A percentile compares a stretch with the other conserved stretches of the same genome.
Conservation (phyloP, 1,140 invertebrate genomes). For the Radopholus similis region DNA sequence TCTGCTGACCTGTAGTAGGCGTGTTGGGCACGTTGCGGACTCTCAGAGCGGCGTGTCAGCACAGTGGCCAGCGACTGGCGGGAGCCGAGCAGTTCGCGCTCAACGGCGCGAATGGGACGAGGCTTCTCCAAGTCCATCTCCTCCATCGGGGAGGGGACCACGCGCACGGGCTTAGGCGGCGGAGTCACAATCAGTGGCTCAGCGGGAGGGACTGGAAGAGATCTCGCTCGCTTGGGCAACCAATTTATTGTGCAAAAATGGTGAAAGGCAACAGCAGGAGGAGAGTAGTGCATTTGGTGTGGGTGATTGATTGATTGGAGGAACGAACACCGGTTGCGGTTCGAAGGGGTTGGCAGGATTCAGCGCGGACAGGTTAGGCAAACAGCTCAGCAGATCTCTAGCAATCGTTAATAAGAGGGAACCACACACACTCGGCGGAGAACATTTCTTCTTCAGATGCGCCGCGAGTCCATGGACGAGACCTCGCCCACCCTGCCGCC, state of each 20-base stretch:
- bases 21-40: conserved; percentile 46
- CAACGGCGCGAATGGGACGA: conserved; percentile 40
- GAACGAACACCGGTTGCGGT: too few relatives aligned
- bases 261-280: too few relatives aligned
- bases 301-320: background rate
- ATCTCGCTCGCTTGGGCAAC: too few relatives aligned
- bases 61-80: conserved; percentile 20
- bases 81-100: conserved; percentile 48
- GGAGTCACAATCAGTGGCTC: background rate
- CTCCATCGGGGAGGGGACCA: conserved; percentile 56
- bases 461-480: background rate
- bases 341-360: too few relatives aligned
- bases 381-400: too few relatives aligned
- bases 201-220: background rate
- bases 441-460: too few relatives aligned
- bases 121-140: conserved; percentile 46
- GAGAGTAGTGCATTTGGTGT: too few relatives aligned
- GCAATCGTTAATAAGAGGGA: too few relatives aligned
- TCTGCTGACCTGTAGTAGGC: conserved; percentile 35
- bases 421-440: too few relatives aligned
- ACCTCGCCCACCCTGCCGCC: background rate
- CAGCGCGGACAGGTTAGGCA: too few relatives aligned
- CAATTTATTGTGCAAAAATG: too few relatives aligned
- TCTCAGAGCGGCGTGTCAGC: background rate
- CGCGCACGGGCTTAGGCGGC: conserved; percentile 10